Evolutionary conservation across 1,140 invertebrate genomes (phyloP).

Genomic region (Platyscapa corneri): DNA sequence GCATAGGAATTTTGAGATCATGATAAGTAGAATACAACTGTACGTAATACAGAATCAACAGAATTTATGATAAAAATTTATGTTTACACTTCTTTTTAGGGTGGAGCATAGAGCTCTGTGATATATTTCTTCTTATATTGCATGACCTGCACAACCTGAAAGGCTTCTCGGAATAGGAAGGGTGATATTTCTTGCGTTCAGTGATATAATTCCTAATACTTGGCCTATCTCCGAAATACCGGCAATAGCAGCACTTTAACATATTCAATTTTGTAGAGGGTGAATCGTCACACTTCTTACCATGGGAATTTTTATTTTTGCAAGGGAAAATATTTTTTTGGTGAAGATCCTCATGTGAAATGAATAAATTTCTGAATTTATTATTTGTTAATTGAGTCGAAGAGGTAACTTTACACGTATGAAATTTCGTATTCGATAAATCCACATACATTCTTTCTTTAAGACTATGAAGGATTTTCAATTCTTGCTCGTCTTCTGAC

Average conservation of each 20-base stretch:
- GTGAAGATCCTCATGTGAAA: too few relatives aligned
- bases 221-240: neutral
- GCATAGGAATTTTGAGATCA: neutral
- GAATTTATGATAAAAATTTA: neutral
- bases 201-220: neutral
- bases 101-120: too few relatives aligned
- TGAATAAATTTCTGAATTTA: too few relatives aligned
- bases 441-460: conserved; percentile 34
- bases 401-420: neutral
- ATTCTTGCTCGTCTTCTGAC: conserved; percentile 57
- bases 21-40: neutral
- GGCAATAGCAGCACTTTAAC: neutral
- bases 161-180: neutral
- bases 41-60: neutral
- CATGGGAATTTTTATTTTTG: too few relatives aligned
- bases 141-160: neutral
- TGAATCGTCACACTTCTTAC: neutral
- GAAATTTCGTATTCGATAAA: neutral
- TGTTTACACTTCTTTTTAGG: neutral
- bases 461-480: conserved; percentile 2
- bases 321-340: too few relatives aligned
- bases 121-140: neutral
- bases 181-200: neutral
- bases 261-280: neutral
- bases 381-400: neutral